Percentiles rank a stretch among this genome's conserved stretches.
Conservation (phyloP, 1,140 invertebrate species). For the Ladona fulva region DNA sequence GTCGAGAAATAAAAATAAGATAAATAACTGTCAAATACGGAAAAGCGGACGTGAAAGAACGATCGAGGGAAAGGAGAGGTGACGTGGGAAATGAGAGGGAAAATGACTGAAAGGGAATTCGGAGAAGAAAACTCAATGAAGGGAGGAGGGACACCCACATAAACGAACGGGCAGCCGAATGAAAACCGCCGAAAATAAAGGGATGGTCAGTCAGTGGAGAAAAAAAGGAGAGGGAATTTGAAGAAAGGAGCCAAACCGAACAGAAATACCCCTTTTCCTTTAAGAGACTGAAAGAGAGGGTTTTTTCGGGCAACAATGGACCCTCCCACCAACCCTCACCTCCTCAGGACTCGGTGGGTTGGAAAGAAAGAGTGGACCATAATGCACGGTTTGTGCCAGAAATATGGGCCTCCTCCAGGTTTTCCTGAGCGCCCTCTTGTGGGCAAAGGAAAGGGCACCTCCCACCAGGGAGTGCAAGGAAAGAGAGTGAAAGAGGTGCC, state of each 20-base stretch:
- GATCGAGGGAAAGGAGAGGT: no score
- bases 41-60: no score
- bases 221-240: neutral
- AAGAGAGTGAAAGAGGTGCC: neutral
- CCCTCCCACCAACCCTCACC: no score
- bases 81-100: no score
- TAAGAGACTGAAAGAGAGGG: constrained; percentile 4
- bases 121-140: no score
- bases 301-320: neutral
- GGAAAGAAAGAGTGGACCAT: neutral
- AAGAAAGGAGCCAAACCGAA: neutral
- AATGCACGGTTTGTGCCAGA: neutral
- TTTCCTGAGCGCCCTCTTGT: neutral
- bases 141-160: no score
- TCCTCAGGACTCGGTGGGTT: neutral
- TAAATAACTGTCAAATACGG: no score
- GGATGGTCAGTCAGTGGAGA: neutral
- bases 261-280: neutral
- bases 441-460: neutral
- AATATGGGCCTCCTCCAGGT: neutral
- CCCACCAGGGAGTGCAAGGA: neutral
- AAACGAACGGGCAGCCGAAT: no score
- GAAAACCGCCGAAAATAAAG: no score
- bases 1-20: no score
- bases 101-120: no score